A percentile compares a stretch with the other conserved stretches of the same genome.
Evolutionary conservation across 2,888 invertebrate species (phyloP).

Genomic region (Trimorus sp.): DNA sequence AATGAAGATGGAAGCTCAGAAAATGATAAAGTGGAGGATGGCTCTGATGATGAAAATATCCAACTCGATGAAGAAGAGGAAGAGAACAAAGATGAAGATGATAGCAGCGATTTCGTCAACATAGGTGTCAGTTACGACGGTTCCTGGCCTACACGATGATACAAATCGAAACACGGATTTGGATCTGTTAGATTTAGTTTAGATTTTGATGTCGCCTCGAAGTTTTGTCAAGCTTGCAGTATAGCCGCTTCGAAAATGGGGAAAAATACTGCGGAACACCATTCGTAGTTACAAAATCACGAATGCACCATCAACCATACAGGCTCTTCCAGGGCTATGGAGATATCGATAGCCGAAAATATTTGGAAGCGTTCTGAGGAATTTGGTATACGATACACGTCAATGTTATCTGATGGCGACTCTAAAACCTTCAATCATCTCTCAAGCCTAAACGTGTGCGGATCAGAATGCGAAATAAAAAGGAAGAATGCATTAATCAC

Average conservation of each 20-base stretch:
- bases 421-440: constrained; percentile 13
- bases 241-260: constrained; percentile 8
- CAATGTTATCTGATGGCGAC: constrained; percentile 56
- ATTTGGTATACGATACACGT: constrained; percentile 48
- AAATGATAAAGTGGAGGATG: not conserved
- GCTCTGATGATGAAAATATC: not conserved
- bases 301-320: constrained; percentile 29
- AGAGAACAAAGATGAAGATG: not conserved
- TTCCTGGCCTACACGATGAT: constrained; percentile 60
- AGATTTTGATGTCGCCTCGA: constrained; percentile 1
- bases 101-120: constrained; percentile 19
- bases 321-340: constrained; percentile 57
- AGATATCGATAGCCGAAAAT: constrained; percentile 44
- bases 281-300: constrained; percentile 61
- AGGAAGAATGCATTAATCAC: constrained; percentile 4
- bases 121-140: constrained; percentile 61
- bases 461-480: constrained; percentile 6
- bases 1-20: not conserved
- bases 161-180: constrained; percentile 45
- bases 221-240: constrained; percentile 9
- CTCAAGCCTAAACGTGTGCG: constrained; percentile 3
- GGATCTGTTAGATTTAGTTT: constrained; percentile 6
- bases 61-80: constrained; percentile 22
- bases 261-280: constrained; percentile 51
- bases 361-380: constrained; percentile 55